A percentile compares a stretch with the other conserved stretches of the same genome.
These are phyloP conservation scores for Cryptocephalus moraei DNA, from an alignment of 2,888 invertebrate species.

Conservation along the genomic window DNA sequence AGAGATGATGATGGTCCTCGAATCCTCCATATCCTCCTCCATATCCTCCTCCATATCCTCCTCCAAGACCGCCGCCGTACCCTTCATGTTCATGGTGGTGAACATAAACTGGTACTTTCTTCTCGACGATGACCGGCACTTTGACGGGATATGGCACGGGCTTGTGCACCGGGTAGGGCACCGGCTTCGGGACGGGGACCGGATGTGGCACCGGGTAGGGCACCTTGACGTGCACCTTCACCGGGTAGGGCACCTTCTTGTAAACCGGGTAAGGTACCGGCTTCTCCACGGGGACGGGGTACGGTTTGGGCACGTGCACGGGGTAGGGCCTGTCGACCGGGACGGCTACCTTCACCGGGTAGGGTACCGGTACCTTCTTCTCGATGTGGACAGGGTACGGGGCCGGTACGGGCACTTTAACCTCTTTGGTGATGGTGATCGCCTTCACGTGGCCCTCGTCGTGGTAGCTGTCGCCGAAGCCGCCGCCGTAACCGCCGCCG, in stretches of 20 bases:
- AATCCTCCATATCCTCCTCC: slow-evolving; percentile 6
- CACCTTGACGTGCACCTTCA: slow-evolving; percentile 40
- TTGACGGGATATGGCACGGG: slow-evolving; percentile 38
- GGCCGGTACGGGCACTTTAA: slow-evolving; percentile 39
- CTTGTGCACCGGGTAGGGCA: slow-evolving; percentile 33
- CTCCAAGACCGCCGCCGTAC: slow-evolving; percentile 22
- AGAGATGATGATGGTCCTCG: slow-evolving; percentile 5
- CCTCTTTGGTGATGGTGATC: slow-evolving; percentile 37
- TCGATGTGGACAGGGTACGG: slow-evolving; percentile 45
- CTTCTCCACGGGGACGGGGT: slow-evolving; percentile 42
- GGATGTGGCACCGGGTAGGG: slow-evolving; percentile 40
- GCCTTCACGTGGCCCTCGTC: slow-evolving; percentile 24
- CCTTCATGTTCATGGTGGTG: slow-evolving; percentile 36
- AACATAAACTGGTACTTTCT: slow-evolving; percentile 38
- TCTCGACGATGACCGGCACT: slow-evolving; percentile 39
- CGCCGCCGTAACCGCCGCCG: slow-evolving; percentile 5
- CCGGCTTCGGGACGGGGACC: slow-evolving; percentile 28
- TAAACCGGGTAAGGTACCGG: slow-evolving; percentile 45
- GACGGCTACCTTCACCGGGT: slow-evolving; percentile 35
- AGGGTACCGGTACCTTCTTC: slow-evolving; percentile 40
- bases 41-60: slow-evolving; percentile 17
- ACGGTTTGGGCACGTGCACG: slow-evolving; percentile 39
- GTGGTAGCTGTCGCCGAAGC: slow-evolving; percentile 12
- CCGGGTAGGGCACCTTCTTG: slow-evolving; percentile 43
- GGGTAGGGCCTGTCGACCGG: slow-evolving; percentile 41